Base-by-base conservation (phyloP, 2,797 vertebrate genomes). In the Chaenodraco wilsoni region DNA sequence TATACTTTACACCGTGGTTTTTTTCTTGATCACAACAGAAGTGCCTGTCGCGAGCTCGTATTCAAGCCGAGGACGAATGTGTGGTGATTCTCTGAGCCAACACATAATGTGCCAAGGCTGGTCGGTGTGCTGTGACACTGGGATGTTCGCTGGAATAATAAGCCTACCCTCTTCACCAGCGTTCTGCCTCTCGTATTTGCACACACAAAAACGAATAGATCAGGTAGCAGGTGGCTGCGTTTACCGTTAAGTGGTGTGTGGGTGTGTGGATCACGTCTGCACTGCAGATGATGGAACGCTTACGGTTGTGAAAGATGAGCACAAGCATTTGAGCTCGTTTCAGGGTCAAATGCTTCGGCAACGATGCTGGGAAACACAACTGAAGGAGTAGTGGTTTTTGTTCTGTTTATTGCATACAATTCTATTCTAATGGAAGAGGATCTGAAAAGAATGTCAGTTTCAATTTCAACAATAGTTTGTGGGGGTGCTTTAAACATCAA, bases 181-280 rank as follows among this genome's bases (percentile, higher is more conserved):
- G 9, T 45, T 52, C 60, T 51, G 61, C 48, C 48, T 51, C 43
- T 51, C 52, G 33, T 74, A 16, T 58, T 51, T 16, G 9, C 14
- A 37, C 3, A 60, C 13, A 64, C 65, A 52, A 33, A 10, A 21
- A 37, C 16, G 17, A 50, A 52, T 6, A 15, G 67, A 77, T 74
- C 67, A 80, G 74, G 78, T 69, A 76, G 83, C 71, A 84, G 86
- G 79, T 85, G 84, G 76, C 60, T 79, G 84, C 62, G 66, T 85
- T 83, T 84, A 66, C 54, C 27, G 71, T 62, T 74, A 78, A 89
- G 84, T 74, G 79, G 63, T 57, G 73, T 3, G 83, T 89, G 72
- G 79, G 86, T 46, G 84, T 76, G 69, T 45, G 67, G 79, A 54
- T 75, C 23, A 23, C 0, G 83, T 78, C 85, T 82, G 71, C 68